phyloP scores from a whole-genome alignment of 2,888 invertebrate species.

The Trachelus stipa region DNA sequence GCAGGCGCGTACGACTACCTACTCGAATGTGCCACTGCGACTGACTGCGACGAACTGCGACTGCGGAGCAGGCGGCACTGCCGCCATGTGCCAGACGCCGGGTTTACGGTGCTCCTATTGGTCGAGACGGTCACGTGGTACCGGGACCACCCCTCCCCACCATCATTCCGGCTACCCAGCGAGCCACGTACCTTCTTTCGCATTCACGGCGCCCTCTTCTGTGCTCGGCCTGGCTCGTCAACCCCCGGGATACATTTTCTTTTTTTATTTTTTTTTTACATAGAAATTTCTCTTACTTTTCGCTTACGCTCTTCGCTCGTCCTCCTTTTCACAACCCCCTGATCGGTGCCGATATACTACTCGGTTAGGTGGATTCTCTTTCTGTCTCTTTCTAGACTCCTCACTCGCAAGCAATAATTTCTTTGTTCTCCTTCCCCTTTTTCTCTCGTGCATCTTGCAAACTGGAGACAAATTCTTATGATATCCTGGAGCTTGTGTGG shows the following conservation, averaged over 20 bases:
- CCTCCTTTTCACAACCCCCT: not conserved
- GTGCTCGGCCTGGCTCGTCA: slow-evolving; percentile 23
- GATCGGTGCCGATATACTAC: not conserved
- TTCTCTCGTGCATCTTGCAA: not conserved
- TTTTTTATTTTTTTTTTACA: not conserved
- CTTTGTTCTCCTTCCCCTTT: not conserved
- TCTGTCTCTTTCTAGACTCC: not conserved
- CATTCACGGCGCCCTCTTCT: slow-evolving; percentile 30
- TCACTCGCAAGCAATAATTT: not conserved
- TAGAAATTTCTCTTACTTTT: not conserved
- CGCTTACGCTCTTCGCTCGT: not conserved
- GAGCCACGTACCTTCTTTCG: slow-evolving; percentile 11
- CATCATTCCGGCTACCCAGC: slow-evolving; percentile 8
- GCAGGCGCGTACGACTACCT: slow-evolving; percentile 68
- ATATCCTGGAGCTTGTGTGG: not conserved
- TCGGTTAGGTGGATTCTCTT: not conserved
- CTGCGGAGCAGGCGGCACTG: slow-evolving; percentile 64
- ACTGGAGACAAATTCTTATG: not conserved
- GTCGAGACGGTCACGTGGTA: slow-evolving; percentile 54
- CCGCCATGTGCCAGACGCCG: slow-evolving; percentile 40
- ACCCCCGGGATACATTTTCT: not conserved
- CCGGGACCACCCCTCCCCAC: slow-evolving; percentile 20
- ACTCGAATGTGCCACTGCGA: slow-evolving; percentile 62
- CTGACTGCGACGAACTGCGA: slow-evolving; percentile 57
- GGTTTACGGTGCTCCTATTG: slow-evolving; percentile 44